Conservation (phyloP, 2,797 vertebrate genomes). For the Salmo trutta region DNA sequence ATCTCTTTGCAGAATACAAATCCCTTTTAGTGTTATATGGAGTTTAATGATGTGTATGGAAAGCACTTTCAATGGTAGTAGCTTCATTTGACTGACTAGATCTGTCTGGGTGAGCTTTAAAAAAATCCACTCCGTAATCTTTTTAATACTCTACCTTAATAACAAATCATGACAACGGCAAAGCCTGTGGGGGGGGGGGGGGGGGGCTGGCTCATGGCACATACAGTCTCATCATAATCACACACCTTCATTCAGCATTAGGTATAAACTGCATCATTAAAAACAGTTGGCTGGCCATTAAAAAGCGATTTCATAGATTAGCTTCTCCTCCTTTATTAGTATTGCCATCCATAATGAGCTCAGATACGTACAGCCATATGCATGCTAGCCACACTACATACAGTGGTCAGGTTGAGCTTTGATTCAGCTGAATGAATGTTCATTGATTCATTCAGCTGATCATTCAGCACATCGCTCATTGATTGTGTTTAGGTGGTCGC, state of each 20-base stretch:
- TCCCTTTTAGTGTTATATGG: background rate
- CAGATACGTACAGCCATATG: background rate
- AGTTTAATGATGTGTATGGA: background rate
- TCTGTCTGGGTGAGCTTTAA: background rate
- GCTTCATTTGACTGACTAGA: background rate
- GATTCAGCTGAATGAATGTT: background rate
- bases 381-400: background rate
- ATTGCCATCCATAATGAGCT: no score
- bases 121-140: background rate
- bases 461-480: background rate
- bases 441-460: background rate
- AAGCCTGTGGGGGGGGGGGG: background rate
- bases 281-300: conserved; percentile 1
- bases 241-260: background rate
- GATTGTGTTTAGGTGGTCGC: background rate
- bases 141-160: no score
- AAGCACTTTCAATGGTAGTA: background rate
- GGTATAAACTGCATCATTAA: background rate
- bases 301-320: background rate
- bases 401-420: background rate
- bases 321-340: background rate
- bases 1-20: background rate
- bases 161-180: background rate
- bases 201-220: background rate
- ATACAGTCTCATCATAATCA: background rate